Conservation (phyloP, 2,797 vertebrate genomes). For the Myiotriccus ornatus region DNA sequence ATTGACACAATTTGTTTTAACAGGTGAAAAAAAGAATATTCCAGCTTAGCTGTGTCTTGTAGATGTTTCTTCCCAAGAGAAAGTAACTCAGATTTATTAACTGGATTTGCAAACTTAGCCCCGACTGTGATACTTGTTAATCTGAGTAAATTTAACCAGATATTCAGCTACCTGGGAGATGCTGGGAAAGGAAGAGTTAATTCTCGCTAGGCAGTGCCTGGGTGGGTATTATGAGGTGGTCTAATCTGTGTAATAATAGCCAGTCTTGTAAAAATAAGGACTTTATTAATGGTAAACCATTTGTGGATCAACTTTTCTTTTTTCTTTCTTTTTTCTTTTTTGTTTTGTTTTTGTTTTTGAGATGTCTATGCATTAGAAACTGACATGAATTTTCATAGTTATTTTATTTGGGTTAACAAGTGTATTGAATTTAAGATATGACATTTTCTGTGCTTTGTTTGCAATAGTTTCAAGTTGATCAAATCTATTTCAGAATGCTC, state of each 20-base stretch:
- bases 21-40: not conserved
- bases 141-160: not conserved
- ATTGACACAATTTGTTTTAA: not conserved
- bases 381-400: not conserved
- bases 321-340: not conserved
- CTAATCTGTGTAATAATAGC: not conserved
- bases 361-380: not conserved
- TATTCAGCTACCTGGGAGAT: not conserved
- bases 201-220: not conserved
- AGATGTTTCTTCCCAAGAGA: not conserved
- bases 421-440: slow-evolving; percentile 33
- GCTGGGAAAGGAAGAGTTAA: not conserved
- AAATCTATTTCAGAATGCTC: slow-evolving; percentile 41
- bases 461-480: slow-evolving; percentile 31
- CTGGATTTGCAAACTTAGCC: not conserved
- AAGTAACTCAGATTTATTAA: not conserved
- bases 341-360: not conserved
- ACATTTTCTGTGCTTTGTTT: slow-evolving; percentile 35
- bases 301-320: slow-evolving; percentile 13
- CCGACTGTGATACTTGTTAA: not conserved
- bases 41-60: fast-evolving
- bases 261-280: slow-evolving; percentile 13
- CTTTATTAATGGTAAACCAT: slow-evolving; percentile 17
- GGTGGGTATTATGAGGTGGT: not conserved
- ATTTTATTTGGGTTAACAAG: slow-evolving; percentile 54